Percentiles rank a stretch among this genome's conserved stretches.
phyloP scores from a whole-genome alignment of 2,113 vertebrate genomes.

The Dinomys branickii region DNA sequence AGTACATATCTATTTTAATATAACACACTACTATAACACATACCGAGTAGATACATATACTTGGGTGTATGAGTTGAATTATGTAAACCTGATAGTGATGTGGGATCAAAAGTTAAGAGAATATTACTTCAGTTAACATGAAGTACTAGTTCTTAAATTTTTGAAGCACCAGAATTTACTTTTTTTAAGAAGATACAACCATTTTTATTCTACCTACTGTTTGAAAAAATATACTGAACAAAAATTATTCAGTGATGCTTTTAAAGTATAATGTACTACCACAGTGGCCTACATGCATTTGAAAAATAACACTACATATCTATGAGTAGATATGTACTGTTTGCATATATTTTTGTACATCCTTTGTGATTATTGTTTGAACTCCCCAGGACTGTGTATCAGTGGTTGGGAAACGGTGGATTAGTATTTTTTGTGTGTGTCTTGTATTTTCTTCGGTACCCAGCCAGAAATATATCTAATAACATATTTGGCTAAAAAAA shows the following conservation, averaged over 20 bases:
- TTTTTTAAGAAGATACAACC: background rate
- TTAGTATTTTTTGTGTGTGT: background rate
- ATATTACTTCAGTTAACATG: background rate
- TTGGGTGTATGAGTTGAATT: background rate
- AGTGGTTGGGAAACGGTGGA: accelerated
- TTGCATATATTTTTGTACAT: background rate
- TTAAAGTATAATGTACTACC: background rate
- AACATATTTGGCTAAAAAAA: constrained; percentile 22
- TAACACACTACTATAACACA: background rate
- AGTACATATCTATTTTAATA: background rate
- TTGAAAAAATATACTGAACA: constrained; percentile 17
- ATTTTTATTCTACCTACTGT: background rate
- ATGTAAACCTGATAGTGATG: background rate
- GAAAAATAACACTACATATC: background rate
- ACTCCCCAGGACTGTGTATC: background rate
- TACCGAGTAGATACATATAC: background rate
- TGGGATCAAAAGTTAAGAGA: background rate
- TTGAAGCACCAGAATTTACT: background rate
- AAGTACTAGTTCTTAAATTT: background rate
- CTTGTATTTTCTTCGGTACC: background rate
- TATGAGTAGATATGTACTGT: background rate
- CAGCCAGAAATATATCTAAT: background rate
- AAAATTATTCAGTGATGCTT: background rate
- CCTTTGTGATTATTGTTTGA: background rate
- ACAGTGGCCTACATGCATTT: background rate